Conservation (phyloP, 2,797 vertebrate genomes). For the Eospalax fontanierii region DNA sequence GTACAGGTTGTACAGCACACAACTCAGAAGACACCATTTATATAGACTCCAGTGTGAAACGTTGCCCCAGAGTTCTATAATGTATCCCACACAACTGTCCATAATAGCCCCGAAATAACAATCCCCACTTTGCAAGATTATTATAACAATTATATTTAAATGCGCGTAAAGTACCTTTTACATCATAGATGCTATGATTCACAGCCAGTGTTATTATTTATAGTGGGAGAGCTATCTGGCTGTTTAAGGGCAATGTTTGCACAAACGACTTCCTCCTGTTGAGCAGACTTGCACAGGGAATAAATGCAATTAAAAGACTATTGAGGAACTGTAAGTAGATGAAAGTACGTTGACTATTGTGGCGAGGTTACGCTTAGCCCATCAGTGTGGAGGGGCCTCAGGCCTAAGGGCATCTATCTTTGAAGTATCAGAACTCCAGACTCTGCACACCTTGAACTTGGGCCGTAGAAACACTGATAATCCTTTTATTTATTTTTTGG, state of each 20-base stretch:
- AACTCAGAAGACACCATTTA: neutral
- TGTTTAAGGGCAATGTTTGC: neutral
- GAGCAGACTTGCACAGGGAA: neutral
- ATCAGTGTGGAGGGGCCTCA: neutral
- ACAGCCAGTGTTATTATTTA: neutral
- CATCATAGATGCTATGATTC: neutral
- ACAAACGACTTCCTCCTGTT: conserved; percentile 10
- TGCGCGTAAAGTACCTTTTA: neutral
- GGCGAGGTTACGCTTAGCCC: conserved; percentile 5
- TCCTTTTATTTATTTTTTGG: neutral
- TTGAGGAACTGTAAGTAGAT: conserved; percentile 35
- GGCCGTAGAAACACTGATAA: neutral
- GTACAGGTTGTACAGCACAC: neutral
- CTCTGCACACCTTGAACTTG: neutral
- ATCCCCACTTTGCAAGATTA: neutral
- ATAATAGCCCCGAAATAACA: neutral
- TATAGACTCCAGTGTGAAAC: neutral
- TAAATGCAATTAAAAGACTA: conserved; percentile 29
- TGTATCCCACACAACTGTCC: neutral
- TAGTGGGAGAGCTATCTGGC: neutral
- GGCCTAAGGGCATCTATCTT: neutral
- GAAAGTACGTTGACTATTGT: conserved; percentile 41
- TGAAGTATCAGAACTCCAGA: neutral
- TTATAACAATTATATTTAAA: neutral
- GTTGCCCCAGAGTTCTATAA: neutral